Evolutionary conservation across 2,888 invertebrate genomes (phyloP).

Genomic region (Hyalella azteca): DNA sequence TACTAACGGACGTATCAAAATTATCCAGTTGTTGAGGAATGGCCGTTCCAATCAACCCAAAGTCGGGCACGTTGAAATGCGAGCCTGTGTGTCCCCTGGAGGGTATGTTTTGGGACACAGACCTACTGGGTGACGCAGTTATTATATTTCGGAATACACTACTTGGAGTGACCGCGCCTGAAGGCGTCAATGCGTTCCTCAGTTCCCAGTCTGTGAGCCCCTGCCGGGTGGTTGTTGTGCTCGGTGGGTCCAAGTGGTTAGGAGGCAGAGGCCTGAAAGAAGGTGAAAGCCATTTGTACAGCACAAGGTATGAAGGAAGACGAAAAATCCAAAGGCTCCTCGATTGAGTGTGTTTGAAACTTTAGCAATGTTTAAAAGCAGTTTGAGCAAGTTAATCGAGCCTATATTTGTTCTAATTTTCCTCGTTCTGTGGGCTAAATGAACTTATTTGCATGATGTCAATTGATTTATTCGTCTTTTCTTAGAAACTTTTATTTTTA

Average conservation of each 20-base stretch:
- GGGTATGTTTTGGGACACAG: not conserved
- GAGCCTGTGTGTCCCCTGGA: conserved; percentile 7
- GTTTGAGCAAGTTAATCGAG: no score
- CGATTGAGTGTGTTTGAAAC: no score
- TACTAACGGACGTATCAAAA: not conserved
- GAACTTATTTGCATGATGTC: no score
- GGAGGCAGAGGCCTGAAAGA: conserved; percentile 7
- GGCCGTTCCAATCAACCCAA: no score
- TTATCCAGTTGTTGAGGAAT: no score
- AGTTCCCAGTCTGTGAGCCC: conserved; percentile 12
- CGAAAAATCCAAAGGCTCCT: no score
- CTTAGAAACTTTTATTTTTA: no score
- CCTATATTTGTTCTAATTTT: no score
- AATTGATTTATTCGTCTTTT: no score
- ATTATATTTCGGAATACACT: not conserved
- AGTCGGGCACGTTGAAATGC: not conserved
- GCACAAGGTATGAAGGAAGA: not conserved
- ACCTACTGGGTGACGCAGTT: not conserved
- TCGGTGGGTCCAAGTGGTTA: not conserved
- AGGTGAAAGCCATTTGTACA: conserved; percentile 21
- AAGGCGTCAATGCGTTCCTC: not conserved
- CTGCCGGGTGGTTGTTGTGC: not conserved
- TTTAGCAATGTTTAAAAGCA: no score
- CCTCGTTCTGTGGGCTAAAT: no score
- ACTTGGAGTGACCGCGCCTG: not conserved